Evolutionary conservation across 2,113 vertebrate genomes (phyloP), one percentile per base, ranked within the genome.

Genomic region (Chinchilla lanigera): DNA sequence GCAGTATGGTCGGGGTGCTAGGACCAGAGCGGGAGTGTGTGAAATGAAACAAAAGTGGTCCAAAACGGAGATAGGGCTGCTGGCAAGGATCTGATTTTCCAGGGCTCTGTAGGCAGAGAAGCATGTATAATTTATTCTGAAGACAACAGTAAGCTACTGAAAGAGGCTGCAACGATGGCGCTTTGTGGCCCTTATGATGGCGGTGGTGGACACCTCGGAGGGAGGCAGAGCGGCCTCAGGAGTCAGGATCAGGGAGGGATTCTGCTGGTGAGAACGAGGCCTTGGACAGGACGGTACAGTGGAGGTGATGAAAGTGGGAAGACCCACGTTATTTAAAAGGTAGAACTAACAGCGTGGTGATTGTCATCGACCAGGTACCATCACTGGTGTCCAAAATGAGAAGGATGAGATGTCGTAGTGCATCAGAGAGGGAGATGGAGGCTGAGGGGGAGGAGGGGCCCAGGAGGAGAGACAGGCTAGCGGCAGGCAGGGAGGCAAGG

Each of bases 101-200:
- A 52, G 52, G 20, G 63, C 26, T 20, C 52, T 47, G 2, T 24
- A 69, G 73, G 44, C 60, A 86, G 17, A 85, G 58, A 86, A 67
- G 12, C 41, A 50, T 60, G 92, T 50, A 47, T 44, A 86, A 56
- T 90, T 94, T 89, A 60, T 69, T 94, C n/a, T 86, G 52, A 89
- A 81, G 86, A 73, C 24, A 85, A 28, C 5, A 85, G 56, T 19
- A 54, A 81, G 44, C 22, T 80, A 41, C 35, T 82, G 33, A 60
- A 94, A 47, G 30, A 95, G 38, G 13, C 44, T 80, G 5, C 44
- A 52, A 50, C 75, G 50, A n/a, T 24, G 20, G 78, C 67, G 41
- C 84, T 83, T 50, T 61, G 44, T 71, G 41, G 24, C 47, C 69
- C 50, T 44, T 60, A 9, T 47, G n/a, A 78, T 26, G 60, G 1